phyloP scores from a whole-genome alignment of 2,113 vertebrate genomes.

The Tachycineta bicolor region DNA sequence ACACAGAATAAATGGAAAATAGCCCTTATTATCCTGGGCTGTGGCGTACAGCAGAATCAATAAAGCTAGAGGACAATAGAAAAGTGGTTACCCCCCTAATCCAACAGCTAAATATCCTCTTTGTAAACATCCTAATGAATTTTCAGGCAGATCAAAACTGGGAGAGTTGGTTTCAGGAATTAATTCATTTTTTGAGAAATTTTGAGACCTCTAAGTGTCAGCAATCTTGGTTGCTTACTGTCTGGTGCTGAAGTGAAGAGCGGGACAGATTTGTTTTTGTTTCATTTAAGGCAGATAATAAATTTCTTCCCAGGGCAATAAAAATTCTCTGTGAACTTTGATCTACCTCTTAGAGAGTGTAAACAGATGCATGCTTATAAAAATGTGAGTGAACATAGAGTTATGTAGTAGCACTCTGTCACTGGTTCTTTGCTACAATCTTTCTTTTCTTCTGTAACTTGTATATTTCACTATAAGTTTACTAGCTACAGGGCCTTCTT shows the following conservation, averaged over 20 bases:
- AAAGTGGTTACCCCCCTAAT: background rate
- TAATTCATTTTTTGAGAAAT: background rate
- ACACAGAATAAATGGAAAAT: background rate
- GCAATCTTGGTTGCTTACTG: background rate
- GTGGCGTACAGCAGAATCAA: background rate
- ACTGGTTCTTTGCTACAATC: background rate
- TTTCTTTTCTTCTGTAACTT: background rate
- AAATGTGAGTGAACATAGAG: background rate
- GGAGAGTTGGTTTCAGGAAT: background rate
- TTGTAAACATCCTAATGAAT: background rate
- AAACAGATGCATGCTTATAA: constrained; percentile 15
- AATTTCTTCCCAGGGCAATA: constrained; percentile 37
- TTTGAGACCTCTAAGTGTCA: background rate
- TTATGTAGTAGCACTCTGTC: background rate
- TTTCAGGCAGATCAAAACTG: background rate
- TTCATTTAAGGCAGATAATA: constrained; percentile 2
- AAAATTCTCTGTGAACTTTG: constrained; percentile 29
- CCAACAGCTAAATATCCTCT: background rate
- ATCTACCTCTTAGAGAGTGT: background rate
- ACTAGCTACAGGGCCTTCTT: background rate
- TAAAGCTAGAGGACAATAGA: background rate
- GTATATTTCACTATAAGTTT: background rate
- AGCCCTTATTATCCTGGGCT: background rate
- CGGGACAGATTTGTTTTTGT: background rate
- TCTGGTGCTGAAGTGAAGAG: background rate